Percentiles rank a stretch among this genome's conserved stretches.
Evolutionary conservation across 1,140 invertebrate species (phyloP).

Genomic region (Paraescarpia echinospica): DNA sequence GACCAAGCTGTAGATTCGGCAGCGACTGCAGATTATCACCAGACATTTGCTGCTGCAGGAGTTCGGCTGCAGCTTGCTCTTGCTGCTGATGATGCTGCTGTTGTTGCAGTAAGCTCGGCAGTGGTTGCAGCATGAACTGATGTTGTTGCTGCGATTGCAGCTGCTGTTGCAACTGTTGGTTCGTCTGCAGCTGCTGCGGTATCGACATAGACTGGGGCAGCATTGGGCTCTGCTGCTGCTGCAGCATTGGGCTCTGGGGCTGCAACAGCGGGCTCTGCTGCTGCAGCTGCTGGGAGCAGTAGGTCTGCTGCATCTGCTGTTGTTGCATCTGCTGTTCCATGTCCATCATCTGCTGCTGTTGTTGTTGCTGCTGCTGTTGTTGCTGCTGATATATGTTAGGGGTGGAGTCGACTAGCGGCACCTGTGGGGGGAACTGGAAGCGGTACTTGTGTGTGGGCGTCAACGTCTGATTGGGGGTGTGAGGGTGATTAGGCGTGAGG

Average conservation of each 20-base stretch:
- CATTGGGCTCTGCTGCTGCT: slow-evolving; percentile 22
- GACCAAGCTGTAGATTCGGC: not conserved
- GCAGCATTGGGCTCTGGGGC: slow-evolving; percentile 9
- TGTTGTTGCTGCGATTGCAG: slow-evolving; percentile 7
- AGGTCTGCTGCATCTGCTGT: slow-evolving; percentile 34
- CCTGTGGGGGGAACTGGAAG: slow-evolving; percentile 33
- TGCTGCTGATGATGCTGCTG: slow-evolving; percentile 40
- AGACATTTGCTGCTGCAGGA: not conserved
- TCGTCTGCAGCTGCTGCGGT: not conserved
- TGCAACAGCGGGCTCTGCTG: not conserved
- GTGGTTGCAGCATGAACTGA: slow-evolving; percentile 26
- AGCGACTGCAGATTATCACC: not conserved
- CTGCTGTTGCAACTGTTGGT: slow-evolving; percentile 26
- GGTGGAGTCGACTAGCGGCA: slow-evolving; percentile 22
- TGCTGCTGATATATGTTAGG: slow-evolving; percentile 28
- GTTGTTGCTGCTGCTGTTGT: slow-evolving; percentile 34
- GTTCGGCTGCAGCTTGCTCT: slow-evolving; percentile 15
- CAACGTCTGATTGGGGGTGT: slow-evolving; percentile 15
- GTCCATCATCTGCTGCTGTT: slow-evolving; percentile 27
- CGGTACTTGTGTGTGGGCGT: slow-evolving; percentile 15
- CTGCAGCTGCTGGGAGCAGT: slow-evolving; percentile 27
- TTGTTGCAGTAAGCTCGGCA: slow-evolving; percentile 27
- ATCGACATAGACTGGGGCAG: slow-evolving; percentile 8
- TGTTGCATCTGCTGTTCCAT: slow-evolving; percentile 38
- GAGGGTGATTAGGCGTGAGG: slow-evolving; percentile 12